Conservation (phyloP, 2,113 vertebrate species). For the Apteryx owenii region DNA sequence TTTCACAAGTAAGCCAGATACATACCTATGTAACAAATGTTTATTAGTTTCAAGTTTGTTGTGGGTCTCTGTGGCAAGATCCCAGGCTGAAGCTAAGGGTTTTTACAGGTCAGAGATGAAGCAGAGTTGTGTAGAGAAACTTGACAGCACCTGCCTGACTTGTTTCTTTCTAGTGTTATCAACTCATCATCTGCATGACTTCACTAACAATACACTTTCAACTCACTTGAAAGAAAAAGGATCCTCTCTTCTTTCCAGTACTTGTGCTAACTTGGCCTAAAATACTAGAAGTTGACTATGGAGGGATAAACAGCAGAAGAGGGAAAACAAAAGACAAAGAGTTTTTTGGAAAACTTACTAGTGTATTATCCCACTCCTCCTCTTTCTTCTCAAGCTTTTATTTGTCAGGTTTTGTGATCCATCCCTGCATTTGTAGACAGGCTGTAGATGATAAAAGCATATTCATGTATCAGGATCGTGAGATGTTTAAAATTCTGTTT, state of each 20-base stretch:
- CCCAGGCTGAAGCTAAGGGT: neutral
- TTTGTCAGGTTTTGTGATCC: neutral
- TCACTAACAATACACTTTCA: neutral
- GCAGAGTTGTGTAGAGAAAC: neutral
- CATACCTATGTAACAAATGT: accelerated
- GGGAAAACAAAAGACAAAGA: neutral
- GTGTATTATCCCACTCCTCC: neutral
- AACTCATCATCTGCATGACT: neutral
- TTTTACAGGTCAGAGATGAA: neutral
- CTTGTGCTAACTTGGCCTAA: neutral
- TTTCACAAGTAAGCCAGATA: neutral
- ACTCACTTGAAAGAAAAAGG: neutral
- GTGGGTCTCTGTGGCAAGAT: neutral
- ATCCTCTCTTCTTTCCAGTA: neutral
- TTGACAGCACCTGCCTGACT: neutral
- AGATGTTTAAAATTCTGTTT: neutral
- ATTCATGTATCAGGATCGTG: neutral
- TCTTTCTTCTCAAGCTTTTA: neutral
- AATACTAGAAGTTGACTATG: neutral
- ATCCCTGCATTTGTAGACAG: neutral
- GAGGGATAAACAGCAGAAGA: neutral
- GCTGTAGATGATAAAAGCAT: neutral
- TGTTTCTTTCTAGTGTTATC: neutral
- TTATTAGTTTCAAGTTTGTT: neutral
- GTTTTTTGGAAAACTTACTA: neutral